Evolutionary conservation across 64 coral and sea anemone genomes (phyloP).

Genomic region (Pachyseris speciosa): DNA sequence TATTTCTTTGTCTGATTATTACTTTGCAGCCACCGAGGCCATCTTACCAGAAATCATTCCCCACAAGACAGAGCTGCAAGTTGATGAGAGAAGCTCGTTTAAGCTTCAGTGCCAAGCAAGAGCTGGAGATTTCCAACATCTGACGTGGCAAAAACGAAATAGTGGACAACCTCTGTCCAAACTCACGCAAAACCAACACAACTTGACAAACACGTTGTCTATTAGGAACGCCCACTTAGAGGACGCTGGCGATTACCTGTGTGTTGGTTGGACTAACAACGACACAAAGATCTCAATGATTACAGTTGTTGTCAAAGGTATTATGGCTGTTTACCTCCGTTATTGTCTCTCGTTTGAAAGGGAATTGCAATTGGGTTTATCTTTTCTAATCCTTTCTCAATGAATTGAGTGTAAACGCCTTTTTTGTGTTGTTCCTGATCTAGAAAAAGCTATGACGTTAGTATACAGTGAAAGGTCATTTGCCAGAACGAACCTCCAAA

Average conservation of each 20-base stretch:
- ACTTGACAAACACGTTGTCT: conserved; percentile 17
- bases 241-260: conserved; percentile 48
- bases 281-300: conserved; percentile 26
- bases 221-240: background rate
- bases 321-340: background rate
- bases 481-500: no score
- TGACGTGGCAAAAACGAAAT: conserved; percentile 33
- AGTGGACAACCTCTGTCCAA: background rate
- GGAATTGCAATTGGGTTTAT: background rate
- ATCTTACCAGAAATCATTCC: conserved; percentile 36
- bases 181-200: background rate
- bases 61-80: background rate
- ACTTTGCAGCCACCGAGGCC: background rate
- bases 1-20: background rate
- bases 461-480: no score
- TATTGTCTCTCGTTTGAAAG: background rate
- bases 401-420: no score
- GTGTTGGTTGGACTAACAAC: conserved; percentile 58
- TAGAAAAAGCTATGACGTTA: no score
- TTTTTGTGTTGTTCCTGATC: no score
- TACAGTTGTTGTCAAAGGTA: conserved; percentile 2
- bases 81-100: conserved; percentile 36
- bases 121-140: conserved; percentile 13
- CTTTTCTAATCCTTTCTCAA: no score
- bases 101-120: conserved; percentile 29